A percentile compares a stretch with the other conserved stretches of the same genome.
Conservation (phyloP, 1,140 invertebrate species). For the Battus philenor region DNA sequence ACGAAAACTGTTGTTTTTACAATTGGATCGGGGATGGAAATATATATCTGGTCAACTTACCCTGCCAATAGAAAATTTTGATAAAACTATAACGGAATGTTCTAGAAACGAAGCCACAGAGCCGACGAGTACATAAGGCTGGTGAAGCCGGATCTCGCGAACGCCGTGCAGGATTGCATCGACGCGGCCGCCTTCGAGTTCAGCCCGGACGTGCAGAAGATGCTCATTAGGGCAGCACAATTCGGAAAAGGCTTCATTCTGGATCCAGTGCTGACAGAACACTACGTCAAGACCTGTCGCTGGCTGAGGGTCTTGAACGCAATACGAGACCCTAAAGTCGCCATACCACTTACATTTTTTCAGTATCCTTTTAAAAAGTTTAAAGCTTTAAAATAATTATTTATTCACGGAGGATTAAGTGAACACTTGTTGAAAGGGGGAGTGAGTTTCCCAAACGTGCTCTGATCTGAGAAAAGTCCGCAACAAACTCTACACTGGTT, state of each 20-base stretch:
- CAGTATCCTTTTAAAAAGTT: constrained; percentile 89
- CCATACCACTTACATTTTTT: constrained; percentile 91
- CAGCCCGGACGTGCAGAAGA: constrained; percentile 90
- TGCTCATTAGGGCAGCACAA: constrained; percentile 92
- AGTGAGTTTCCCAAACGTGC: too few species aligned
- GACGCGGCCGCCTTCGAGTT: constrained; percentile 95
- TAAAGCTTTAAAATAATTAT: too few species aligned
- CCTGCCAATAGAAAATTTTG: too few species aligned
- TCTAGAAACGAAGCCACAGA: constrained; percentile 89
- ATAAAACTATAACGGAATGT: too few species aligned
- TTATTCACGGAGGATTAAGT: too few species aligned
- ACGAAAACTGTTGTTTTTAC: too few species aligned
- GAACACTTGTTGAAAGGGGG: too few species aligned
- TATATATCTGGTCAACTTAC: too few species aligned
- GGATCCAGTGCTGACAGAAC: constrained; percentile 83
- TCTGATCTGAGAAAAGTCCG: too few species aligned
- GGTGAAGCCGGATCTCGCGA: constrained; percentile 86
- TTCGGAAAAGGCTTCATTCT: constrained; percentile 96
- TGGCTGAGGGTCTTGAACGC: constrained; percentile 93
- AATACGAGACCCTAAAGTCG: constrained; percentile 89
- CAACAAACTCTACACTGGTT: too few species aligned
- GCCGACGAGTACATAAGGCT: constrained; percentile 95
- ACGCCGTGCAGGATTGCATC: constrained; percentile 92
- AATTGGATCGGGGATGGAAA: too few species aligned
- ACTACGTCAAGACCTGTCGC: constrained; percentile 93